A percentile compares a stretch with the other conserved stretches of the same genome.
Conservation (phyloP, 2,888 invertebrate species). For the Coremacera marginata region DNA sequence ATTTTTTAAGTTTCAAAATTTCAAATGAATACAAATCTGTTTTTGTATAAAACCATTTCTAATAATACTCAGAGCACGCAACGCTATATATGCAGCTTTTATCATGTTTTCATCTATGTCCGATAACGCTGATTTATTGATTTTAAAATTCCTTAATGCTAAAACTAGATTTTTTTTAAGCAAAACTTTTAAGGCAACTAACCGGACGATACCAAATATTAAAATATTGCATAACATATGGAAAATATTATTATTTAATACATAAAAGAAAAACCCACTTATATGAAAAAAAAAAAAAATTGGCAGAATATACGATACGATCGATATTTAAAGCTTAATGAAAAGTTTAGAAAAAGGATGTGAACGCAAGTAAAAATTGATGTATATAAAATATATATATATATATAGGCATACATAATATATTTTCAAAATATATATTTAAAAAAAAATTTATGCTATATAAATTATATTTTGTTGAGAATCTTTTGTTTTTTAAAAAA, state of each 20-base stretch:
- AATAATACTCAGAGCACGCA: too few species aligned
- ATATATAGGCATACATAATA: slow-evolving; percentile 52
- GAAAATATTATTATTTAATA: neutral
- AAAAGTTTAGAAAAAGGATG: slow-evolving; percentile 29
- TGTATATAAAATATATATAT: slow-evolving; percentile 51
- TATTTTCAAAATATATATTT: slow-evolving; percentile 38
- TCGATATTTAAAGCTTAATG: neutral
- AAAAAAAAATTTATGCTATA: slow-evolving; percentile 49
- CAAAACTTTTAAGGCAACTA: too few species aligned
- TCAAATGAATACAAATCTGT: too few species aligned
- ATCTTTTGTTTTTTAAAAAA: slow-evolving; percentile 37
- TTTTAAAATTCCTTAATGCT: too few species aligned
- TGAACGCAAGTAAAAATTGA: slow-evolving; percentile 40
- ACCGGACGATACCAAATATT: neutral
- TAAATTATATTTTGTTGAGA: slow-evolving; percentile 51
- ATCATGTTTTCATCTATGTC: too few species aligned
- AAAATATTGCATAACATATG: slow-evolving; percentile 24
- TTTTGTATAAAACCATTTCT: too few species aligned
- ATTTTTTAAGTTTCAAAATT: too few species aligned
- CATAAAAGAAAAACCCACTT: neutral
- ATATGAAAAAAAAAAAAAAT: neutral
- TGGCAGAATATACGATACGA: slow-evolving; percentile 8
- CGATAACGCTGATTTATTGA: too few species aligned
- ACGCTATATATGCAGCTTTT: too few species aligned
- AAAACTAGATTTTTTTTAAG: too few species aligned